These are phyloP conservation scores for Acronicta leporina DNA, from an alignment of 2,888 invertebrate genomes.

Conservation along the genomic window DNA sequence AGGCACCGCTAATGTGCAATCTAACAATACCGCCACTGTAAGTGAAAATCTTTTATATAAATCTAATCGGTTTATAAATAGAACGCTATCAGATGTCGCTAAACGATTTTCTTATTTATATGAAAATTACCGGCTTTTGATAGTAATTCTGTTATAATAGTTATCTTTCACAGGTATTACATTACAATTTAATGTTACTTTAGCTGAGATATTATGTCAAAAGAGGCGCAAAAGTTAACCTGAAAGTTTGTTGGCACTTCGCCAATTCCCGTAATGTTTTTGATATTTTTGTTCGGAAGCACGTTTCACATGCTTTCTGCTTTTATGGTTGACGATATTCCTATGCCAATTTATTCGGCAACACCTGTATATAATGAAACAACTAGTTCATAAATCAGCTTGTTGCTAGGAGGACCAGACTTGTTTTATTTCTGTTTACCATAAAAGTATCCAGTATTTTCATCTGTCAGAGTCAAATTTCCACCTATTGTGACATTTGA, in stretches of 20 bases:
- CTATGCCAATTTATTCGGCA: conserved; percentile 54
- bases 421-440: conserved; percentile 22
- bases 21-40: conserved; percentile 68
- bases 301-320: conserved; percentile 79
- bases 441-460: conserved; percentile 19
- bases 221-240: conserved; percentile 73
- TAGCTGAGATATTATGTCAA: conserved; percentile 19
- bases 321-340: conserved; percentile 76
- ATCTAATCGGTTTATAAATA: conserved; percentile 76
- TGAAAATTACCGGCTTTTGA: conserved; percentile 27
- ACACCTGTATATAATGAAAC: conserved; percentile 35
- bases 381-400: conserved; percentile 21
- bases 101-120: conserved; percentile 53
- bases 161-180: conserved; percentile 1
- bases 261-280: conserved; percentile 82
- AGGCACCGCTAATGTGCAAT: conserved; percentile 63
- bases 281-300: conserved; percentile 84
- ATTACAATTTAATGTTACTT: conserved; percentile 10
- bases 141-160: conserved; percentile 2
- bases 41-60: conserved; percentile 60
- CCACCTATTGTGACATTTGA: conserved; percentile 21
- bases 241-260: conserved; percentile 74
- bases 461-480: conserved; percentile 38
- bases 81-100: conserved; percentile 80
- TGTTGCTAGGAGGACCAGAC: conserved; percentile 20